Evolutionary conservation across 2,888 invertebrate species (phyloP), one percentile per base, ranked within the genome.

Genomic region (Zonitis immaculata): DNA sequence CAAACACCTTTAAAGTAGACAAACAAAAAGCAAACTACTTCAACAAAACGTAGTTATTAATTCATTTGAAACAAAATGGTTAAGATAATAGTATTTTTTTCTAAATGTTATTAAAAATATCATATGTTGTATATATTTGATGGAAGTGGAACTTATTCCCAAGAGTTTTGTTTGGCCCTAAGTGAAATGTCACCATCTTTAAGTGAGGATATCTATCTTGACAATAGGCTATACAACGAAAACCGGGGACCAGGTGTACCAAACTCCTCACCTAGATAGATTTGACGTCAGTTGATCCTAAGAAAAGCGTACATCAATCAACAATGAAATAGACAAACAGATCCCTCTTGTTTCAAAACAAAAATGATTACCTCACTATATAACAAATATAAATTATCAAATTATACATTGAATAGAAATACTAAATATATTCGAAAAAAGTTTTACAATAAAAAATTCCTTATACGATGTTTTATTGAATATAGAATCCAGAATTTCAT

Each of bases 121-220:
- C n/a, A n/a, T n/a, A n/a, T n/a, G n/a, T n/a, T n/a, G n/a, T n/a
- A n/a, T n/a, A n/a, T n/a, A n/a, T n/a, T n/a, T 39, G 39, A 20
- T 39, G n/a, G 39, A 39, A 39, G 35, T 3, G 35, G 39, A 39
- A 20, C 18, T 39, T 39, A 18, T 39, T 39, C 39, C 39, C 39
- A 6, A 39, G 39, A 20, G 39, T 20, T 39, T 39, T 20, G 18
- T 16, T 39, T 20, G 43, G 50, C 32, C 48, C 51, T 56, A 54
- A 61, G 61, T 59, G 61, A 61, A 61, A 61, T 58, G 61, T 59
- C 61, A 57, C 61, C 49, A 47, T 52, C 42, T 52, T 53, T 61
- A 61, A 61, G 61, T 59, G 61, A 52, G 49, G 45, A 54, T 56
- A 61, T 61, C 56, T 57, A 58, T 61, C 61, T 56, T 57, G 52